phyloP scores from a whole-genome alignment of 2,797 vertebrate species.

The Natrix natrix region DNA sequence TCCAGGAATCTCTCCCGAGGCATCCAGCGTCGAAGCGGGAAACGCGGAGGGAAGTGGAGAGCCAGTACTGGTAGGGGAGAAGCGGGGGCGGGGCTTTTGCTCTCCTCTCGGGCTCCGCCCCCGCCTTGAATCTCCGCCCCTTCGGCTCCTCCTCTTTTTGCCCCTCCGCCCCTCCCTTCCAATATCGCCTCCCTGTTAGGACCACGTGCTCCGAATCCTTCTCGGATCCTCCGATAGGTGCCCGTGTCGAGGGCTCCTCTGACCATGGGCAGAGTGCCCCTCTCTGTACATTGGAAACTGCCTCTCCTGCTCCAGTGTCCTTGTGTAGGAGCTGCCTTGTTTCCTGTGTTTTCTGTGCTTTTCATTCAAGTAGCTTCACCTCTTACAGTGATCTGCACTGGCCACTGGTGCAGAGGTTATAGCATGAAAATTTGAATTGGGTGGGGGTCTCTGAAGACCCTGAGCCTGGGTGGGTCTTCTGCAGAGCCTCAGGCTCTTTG shows the following conservation, averaged over 20 bases:
- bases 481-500: too few species aligned
- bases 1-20: neutral
- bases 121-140: neutral
- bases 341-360: too few species aligned
- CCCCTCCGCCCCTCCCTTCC: too few species aligned
- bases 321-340: too few species aligned
- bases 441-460: too few species aligned
- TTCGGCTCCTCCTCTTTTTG: neutral
- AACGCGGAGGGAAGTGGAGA: neutral
- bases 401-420: too few species aligned
- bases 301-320: neutral
- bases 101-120: neutral
- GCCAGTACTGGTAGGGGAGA: neutral
- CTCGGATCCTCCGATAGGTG: neutral
- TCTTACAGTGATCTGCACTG: too few species aligned
- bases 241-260: neutral
- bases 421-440: too few species aligned
- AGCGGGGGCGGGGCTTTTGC: rapidly evolving
- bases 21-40: neutral
- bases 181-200: neutral
- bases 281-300: neutral
- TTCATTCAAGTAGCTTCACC: too few species aligned
- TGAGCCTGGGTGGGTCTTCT: too few species aligned
- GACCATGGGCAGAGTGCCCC: neutral
- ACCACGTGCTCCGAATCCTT: neutral